Conservation (phyloP, 2,113 vertebrate species). For the Nettapus auritus region DNA sequence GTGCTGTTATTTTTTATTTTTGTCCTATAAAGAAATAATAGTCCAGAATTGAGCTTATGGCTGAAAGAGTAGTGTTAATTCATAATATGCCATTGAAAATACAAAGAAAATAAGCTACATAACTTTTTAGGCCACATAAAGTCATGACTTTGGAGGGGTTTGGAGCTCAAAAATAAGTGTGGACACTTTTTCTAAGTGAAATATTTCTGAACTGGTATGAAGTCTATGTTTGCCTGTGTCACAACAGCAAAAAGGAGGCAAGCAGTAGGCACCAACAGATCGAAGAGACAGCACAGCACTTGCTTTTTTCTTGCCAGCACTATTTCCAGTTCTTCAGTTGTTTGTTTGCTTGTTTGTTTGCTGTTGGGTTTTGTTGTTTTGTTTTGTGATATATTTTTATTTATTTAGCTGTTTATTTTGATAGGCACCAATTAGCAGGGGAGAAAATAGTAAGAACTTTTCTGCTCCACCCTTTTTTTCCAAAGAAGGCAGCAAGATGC, state of each 20-base stretch:
- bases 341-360: not conserved
- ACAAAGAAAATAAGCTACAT: not conserved
- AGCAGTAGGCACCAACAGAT: not conserved
- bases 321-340: not conserved
- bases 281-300: fast-evolving
- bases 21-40: not conserved
- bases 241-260: not conserved
- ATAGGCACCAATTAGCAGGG: not conserved
- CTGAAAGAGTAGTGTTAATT: not conserved
- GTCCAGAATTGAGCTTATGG: not conserved
- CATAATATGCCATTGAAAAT: not conserved
- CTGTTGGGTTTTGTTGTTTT: too few relatives aligned
- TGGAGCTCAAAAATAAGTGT: not conserved
- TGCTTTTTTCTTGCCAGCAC: not conserved
- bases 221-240: not conserved
- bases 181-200: not conserved
- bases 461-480: not conserved
- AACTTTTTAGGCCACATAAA: not conserved
- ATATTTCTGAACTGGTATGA: not conserved
- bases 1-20: not conserved
- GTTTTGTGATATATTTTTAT: not conserved
- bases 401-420: not conserved
- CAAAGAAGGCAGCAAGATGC: not conserved
- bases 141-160: not conserved
- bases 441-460: not conserved